Base-by-base conservation (phyloP, 2,888 invertebrate genomes). In the Aphidoletes aphidimyza region DNA sequence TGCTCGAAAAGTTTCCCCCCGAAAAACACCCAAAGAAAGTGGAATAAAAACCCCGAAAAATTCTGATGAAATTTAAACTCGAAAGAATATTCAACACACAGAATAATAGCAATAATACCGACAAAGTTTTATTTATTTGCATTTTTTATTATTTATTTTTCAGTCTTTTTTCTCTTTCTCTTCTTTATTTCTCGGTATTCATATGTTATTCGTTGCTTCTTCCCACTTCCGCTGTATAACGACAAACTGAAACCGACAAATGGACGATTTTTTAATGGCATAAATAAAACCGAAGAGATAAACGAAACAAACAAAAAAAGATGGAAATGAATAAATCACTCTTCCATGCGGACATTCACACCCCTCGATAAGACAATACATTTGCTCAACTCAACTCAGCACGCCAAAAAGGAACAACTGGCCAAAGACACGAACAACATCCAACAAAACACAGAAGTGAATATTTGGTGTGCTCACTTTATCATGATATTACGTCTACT, bases 221-320 rank as follows among this genome's bases (percentile, higher is more conserved):
- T 69, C 0, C 8, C 34, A 14, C 34, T 30, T 69, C 8, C 69
- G 69, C 30, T 30, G 37, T 37, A 37, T 1, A 17, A 17, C 11
- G 22, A n/a, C 37, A 37, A 37, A n/a, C 81, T 6, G n/a, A 81
- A 81, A 81, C n/a, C 0, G 3, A 37, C n/a, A 37, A 81, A 81
- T 37, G 37, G 37, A 37, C 81, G n/a, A 81, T 81, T 81, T 81
- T 81, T 81, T 81, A 69, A 81, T 81, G 37, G 81, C 39, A 81
- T 37, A 37, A 81, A 81, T 37, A 81, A 81, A 8, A 6, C n/a
- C n/a, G 22, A n/a, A 69, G n/a, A 69, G 49, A 17, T 5, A 49
- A 17, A 49, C 6, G 49, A 9, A 81, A 22, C n/a, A n/a, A n/a
- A n/a, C n/a, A n/a, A n/a, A n/a, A n/a, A n/a, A n/a, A n/a, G n/a